Percentiles rank a stretch among this genome's conserved stretches.
phyloP scores from a whole-genome alignment of 2,797 vertebrate genomes.

The Natrix natrix region DNA sequence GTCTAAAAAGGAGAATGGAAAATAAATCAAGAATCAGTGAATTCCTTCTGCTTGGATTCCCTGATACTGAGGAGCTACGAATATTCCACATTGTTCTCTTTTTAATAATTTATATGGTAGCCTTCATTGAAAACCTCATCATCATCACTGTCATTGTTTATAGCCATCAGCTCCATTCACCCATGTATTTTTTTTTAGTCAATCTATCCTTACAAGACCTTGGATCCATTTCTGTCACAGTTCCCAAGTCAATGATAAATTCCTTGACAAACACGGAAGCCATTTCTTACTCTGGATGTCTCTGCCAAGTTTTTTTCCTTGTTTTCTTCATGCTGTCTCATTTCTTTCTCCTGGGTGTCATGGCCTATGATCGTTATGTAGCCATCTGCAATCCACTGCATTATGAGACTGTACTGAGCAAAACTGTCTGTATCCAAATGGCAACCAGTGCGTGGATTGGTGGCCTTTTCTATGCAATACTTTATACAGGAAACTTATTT shows the following conservation, averaged over 20 bases:
- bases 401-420: not conserved
- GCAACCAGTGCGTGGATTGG: not conserved
- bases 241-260: not conserved
- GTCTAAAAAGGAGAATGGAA: not conserved
- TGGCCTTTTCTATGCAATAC: not conserved
- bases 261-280: not conserved
- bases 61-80: not conserved
- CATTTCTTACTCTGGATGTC: not conserved
- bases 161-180: not conserved
- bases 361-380: slow-evolving; percentile 16
- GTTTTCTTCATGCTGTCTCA: not conserved
- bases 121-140: not conserved
- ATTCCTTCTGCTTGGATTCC: not conserved
- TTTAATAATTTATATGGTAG: not conserved
- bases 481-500: not conserved
- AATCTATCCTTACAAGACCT: not conserved
- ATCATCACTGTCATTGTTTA: not conserved
- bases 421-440: not conserved
- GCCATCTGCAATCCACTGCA: slow-evolving; percentile 16
- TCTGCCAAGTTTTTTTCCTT: not conserved
- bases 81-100: not conserved
- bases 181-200: slow-evolving; percentile 13
- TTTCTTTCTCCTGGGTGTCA: not conserved
- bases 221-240: not conserved
- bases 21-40: not conserved